Base-by-base conservation (phyloP, 2,797 vertebrate species). In the Poeciliopsis presidionis region DNA sequence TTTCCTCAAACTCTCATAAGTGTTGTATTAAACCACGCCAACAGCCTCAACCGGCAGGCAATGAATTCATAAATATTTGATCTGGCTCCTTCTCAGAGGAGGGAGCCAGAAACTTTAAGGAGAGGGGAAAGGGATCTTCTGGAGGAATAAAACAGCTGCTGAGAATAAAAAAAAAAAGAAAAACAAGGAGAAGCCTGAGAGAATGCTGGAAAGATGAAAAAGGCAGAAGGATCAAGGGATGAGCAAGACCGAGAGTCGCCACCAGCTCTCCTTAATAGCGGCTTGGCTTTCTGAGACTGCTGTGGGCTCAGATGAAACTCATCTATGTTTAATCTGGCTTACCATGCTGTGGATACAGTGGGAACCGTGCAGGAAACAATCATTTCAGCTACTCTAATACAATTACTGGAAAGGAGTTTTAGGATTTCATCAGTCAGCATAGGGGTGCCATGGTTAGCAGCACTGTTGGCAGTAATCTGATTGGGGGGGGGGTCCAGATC, bases 1-100 rank as follows among this genome's bases (percentile, higher is more conserved):
- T 69, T 69, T 69, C 20, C 63, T 41, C 39, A 13, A 61, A 51
- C 63, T 72, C 61, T 61, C 65, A 55, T 61, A 72, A 81, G 63
- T 65, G 47, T 77, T 70, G 76, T 53, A 3, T 25, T 41, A 41
- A 39, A 30, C 59, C 51, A 43, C 45, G 9, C 39, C 57, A 43
- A 49, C 47, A 45, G 49, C 79, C 81, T 75, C 78, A 8, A 69
- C 79, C 63, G 76, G 65, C 73, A 85, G 67, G 87, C 73, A 63
- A 77, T 83, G 84, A 89, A 88, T 91, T 81, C 74, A 78, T 77
- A 86, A 88, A 88, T 79, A 83, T 86, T 83, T 86, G 75, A 84
- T 85, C 78, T 83, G 87, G 83, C 33, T 33, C 33, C 33, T 2
- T 33, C 33, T 33, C 84, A 78, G 78, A 90, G 74, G 72, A 80